Percentiles rank a stretch among this genome's conserved stretches.
These are phyloP conservation scores for Acanthosepion lycidas DNA, from an alignment of 2,888 invertebrate genomes.

Conservation along the genomic window DNA sequence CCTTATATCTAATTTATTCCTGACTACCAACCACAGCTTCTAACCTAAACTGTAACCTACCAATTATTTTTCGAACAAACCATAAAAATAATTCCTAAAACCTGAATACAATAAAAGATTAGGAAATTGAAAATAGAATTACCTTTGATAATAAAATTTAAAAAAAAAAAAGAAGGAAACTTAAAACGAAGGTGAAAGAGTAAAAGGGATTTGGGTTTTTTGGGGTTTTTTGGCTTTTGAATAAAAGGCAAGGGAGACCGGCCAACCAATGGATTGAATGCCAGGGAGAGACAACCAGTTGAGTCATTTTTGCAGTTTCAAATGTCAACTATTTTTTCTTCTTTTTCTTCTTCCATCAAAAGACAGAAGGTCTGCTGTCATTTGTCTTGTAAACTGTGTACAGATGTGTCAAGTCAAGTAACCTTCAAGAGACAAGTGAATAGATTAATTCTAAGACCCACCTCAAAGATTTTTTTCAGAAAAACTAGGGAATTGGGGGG, in stretches of 20 bases:
- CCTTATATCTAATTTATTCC: no score
- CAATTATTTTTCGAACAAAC: not conserved
- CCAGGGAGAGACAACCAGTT: not conserved
- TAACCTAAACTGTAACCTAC: not conserved
- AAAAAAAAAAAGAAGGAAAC: not conserved
- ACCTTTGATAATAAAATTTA: not conserved
- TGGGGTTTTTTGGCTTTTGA: not conserved
- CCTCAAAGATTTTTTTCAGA: not conserved
- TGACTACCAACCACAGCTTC: not conserved
- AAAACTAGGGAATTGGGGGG: not conserved
- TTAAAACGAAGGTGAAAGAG: not conserved
- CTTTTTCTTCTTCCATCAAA: not conserved
- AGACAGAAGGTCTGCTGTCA: constrained; percentile 33
- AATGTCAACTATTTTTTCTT: not conserved
- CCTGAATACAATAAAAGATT: not conserved
- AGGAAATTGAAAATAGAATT: not conserved
- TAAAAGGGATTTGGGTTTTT: no score
- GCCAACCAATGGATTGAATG: not conserved
- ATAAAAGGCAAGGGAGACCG: not conserved
- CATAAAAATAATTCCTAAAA: not conserved
- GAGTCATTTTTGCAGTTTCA: not conserved
- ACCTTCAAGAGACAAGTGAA: constrained; percentile 8
- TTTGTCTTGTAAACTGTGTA: constrained; percentile 33
- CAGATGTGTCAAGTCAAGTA: not conserved
- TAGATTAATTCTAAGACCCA: not conserved